A percentile compares a stretch with the other conserved stretches of the same genome.
Conservation (phyloP, 2,113 vertebrate species). For the Bettongia penicillata region DNA sequence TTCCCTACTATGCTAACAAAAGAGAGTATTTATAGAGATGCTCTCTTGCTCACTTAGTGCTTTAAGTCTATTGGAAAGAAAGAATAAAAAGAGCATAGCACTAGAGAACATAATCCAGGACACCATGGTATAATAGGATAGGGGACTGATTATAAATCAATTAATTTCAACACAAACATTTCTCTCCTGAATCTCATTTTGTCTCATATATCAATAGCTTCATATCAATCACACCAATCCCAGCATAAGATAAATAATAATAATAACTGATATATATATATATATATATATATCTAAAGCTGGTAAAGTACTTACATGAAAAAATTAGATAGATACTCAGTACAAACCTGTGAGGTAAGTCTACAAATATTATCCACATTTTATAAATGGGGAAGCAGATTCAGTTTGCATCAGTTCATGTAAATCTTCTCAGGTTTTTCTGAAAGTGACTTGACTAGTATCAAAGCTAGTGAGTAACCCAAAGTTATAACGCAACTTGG, state of each 20-base stretch:
- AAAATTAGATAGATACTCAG: background rate
- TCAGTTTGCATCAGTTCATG: no score
- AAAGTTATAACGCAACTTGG: background rate
- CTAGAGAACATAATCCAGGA: background rate
- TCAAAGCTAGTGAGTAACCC: background rate
- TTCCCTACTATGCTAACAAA: background rate
- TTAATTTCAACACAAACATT: constrained; percentile 6
- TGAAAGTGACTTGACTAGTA: background rate
- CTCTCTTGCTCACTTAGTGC: background rate
- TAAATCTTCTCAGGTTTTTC: no score
- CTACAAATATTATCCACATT: background rate
- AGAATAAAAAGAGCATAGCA: background rate
- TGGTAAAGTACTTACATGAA: background rate
- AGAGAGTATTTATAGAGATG: background rate
- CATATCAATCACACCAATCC: background rate
- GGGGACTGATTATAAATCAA: constrained; percentile 11
- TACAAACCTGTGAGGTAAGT: background rate
- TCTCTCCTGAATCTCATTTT: background rate
- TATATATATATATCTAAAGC: no score
- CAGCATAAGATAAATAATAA: background rate
- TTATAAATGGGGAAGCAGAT: background rate
- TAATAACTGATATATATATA: background rate
- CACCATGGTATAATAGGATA: background rate
- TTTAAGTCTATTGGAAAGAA: constrained; percentile 8
- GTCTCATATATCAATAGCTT: background rate